Percentiles rank a stretch among this genome's conserved stretches.
Evolutionary conservation across 2,888 invertebrate species (phyloP).

Genomic region (Eupeodes latifasciatus): DNA sequence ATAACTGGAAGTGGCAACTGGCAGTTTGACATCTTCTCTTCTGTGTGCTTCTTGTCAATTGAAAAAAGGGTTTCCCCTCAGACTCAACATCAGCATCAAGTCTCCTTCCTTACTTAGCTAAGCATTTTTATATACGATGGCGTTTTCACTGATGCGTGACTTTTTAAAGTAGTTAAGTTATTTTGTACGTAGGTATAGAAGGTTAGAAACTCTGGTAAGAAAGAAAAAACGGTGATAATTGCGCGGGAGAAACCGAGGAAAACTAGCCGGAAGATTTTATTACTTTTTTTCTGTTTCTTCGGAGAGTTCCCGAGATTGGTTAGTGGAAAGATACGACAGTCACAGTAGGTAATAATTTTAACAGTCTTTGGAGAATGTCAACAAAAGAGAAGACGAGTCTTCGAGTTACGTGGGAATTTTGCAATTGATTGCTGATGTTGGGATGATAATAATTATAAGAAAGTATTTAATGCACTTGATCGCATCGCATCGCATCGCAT

Average conservation of each 20-base stretch:
- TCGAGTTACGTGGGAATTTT: conserved; percentile 66
- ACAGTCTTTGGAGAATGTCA: neutral
- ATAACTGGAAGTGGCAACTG: conserved; percentile 45
- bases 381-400: conserved; percentile 19
- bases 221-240: conserved; percentile 24
- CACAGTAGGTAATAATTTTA: conserved; percentile 17
- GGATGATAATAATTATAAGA: conserved; percentile 53
- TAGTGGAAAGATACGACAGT: too few species aligned
- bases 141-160: conserved; percentile 62
- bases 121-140: conserved; percentile 4
- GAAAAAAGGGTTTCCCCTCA: neutral
- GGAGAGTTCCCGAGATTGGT: too few species aligned
- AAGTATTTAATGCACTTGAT: conserved; percentile 55
- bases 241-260: conserved; percentile 21
- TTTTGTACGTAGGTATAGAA: too few species aligned
- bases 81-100: too few species aligned
- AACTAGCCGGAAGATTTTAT: conserved; percentile 54
- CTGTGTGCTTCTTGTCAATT: conserved; percentile 22
- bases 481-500: neutral
- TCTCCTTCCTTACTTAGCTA: neutral
- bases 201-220: too few species aligned
- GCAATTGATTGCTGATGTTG: conserved; percentile 62
- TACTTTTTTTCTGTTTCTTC: conserved; percentile 6
- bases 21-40: conserved; percentile 1
- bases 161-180: neutral